Evolutionary conservation across 1,140 invertebrate genomes (phyloP), one percentile per base, ranked within the genome.

Genomic region (Portunus trituberculatus): DNA sequence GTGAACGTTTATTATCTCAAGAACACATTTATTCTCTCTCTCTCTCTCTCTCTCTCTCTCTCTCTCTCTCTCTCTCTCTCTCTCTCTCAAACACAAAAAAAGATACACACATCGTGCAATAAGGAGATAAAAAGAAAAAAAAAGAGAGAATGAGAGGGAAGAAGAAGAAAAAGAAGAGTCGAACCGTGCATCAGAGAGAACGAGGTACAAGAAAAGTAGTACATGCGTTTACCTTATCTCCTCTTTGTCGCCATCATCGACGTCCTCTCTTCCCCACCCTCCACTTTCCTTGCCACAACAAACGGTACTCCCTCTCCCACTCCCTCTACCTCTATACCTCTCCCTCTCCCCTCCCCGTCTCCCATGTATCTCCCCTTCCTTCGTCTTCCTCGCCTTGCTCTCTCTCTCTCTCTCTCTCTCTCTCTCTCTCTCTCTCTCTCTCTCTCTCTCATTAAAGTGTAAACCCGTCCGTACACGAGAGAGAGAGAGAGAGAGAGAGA

Each of bases 401-500:
- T 39, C 39, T 39, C 39, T 39, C 39, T 39, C 39, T 39, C 39
- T 39, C 39, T 39, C 39, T 39, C 39, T 39, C 39, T 39, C 39
- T 39, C 39, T 39, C 39, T 39, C 39, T 39, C 39, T 39, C 39
- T 39, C 39, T 39, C 39, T 39, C 39, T 39, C 39, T 82, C 76
- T 20, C 28, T 28, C 76, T 28, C 76, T 28, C 76, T 82, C 28
- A 82, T 28, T 8, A 82, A 82, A 82, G 16, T 20, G 1, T 82
- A 82, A 82, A 82, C 39, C 39, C 39, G 39, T 39, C 39, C 39
- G 52, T 59, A 10, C 52, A 59, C 52, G 32, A 92, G 59, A 82
- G 59, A n/a, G 59, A 28, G 82, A 84, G 92, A 83, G 76, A 52
- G 32, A 45, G 92, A 93, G 82, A 76, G 45, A 46, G 91, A 92